Evolutionary conservation across 92 coral and sea anemone genomes (phyloP).

Genomic region (Parazoanthus swiftii): DNA sequence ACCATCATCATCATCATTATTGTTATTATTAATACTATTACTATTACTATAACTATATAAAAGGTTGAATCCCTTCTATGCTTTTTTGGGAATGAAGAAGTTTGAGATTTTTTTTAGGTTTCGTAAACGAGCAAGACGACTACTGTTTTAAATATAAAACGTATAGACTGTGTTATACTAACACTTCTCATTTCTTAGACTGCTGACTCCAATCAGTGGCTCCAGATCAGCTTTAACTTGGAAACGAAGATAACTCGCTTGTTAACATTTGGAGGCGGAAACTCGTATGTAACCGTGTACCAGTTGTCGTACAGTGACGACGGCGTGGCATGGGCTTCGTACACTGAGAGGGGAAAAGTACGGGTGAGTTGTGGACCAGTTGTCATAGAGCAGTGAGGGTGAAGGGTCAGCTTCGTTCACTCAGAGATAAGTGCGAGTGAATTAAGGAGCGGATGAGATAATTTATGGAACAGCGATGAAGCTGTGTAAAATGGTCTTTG

Average conservation of each 20-base stretch:
- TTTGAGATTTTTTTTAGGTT: too few relatives aligned
- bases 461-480: background rate
- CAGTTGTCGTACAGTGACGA: background rate
- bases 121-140: background rate
- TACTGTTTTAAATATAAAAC: background rate
- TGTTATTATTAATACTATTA: too few relatives aligned
- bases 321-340: background rate
- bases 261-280: conserved; percentile 9
- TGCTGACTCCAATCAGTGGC: conserved; percentile 34
- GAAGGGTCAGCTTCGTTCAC: background rate
- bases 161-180: background rate
- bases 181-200: conserved; percentile 9
- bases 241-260: conserved; percentile 32
- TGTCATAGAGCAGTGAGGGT: background rate
- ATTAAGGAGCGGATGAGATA: too few relatives aligned
- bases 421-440: background rate
- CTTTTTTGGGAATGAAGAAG: too few relatives aligned
- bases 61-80: too few relatives aligned
- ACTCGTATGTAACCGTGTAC: background rate
- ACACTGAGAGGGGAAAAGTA: conserved; percentile 26
- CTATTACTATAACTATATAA: too few relatives aligned
- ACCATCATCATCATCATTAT: too few relatives aligned
- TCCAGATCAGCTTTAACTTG: conserved; percentile 22
- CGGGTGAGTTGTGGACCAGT: background rate
- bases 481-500: background rate